Base-by-base conservation (phyloP, 1,140 invertebrate species). In the Drosophila lini region DNA sequence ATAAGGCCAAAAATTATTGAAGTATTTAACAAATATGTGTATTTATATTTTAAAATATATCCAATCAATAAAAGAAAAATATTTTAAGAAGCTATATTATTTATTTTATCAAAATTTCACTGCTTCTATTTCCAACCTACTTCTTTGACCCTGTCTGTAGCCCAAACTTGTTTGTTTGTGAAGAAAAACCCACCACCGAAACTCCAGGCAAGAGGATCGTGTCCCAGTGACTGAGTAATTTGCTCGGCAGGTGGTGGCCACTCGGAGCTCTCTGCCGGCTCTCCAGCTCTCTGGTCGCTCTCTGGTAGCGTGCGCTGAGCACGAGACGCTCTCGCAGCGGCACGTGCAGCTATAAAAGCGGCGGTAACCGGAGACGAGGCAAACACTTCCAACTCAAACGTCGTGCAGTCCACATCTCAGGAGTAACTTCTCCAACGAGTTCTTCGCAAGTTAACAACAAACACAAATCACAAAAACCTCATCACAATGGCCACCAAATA, bases 321-420 rank as follows among this genome's bases (percentile, higher is more conserved):
- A 90, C 85, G 84, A 91, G 85, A 85, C 75, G 64, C 47, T 64
- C 47, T 61, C 40, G 67, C 62, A 28, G 47, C 74, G 86, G 78
- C 91, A 91, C 91, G 91, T 91, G 91, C 81, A 83, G 78, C 78
- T 92, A 92, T 92, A 92, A 86, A 92, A 92, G 78, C 75, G 32
- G 52, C 40, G 34, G 78, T 76, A 78, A 75, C 73, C 80, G 74
- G 81, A 81, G 78, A 74, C 70, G 70, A 38, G 36, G 67, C 47
- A 80, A 91, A 79, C 91, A 92, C 90, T 92, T 90, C 86, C 70
- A 74, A 77, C 86, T 74, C 76, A 88, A 78, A 32, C 80, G 74
- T 91, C 74, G 69, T 75, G 78, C 62, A 81, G 80, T 62, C 28
- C 71, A 89, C 71, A 83, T 60, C 73, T 60, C 50, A 58, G 32